Percentiles rank a stretch among this genome's conserved stretches.
Evolutionary conservation across 2,888 invertebrate species (phyloP).

Genomic region (Petrolisthes manimaculis): DNA sequence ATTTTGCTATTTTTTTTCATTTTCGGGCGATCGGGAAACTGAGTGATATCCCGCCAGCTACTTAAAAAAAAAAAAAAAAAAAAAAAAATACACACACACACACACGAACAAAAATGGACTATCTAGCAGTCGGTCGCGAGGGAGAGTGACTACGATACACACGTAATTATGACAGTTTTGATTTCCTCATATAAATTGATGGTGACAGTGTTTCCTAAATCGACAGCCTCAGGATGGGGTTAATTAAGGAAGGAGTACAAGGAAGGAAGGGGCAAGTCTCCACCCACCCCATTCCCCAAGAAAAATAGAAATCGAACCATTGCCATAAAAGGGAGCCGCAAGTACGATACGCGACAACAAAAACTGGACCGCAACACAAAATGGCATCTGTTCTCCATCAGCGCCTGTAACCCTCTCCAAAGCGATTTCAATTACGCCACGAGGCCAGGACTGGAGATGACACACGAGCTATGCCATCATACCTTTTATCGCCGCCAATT

Average conservation of each 20-base stretch:
- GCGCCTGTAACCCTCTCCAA: not conserved
- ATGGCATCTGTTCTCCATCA: slow-evolving; percentile 1
- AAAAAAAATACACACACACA: too few relatives aligned
- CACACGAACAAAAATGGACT: too few relatives aligned
- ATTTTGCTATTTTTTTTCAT: not conserved
- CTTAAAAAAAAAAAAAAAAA: too few relatives aligned
- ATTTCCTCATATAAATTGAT: not conserved
- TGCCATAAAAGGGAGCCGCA: slow-evolving; percentile 1
- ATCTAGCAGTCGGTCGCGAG: not conserved
- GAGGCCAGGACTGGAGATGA: not conserved
- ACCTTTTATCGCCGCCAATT: too few relatives aligned
- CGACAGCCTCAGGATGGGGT: not conserved
- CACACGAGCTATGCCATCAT: too few relatives aligned
- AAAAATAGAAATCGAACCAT: not conserved
- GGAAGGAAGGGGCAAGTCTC: too few relatives aligned
- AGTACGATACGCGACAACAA: not conserved
- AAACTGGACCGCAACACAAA: not conserved
- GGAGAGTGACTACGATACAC: not conserved
- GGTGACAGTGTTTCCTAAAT: slow-evolving; percentile 3
- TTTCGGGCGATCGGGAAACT: slow-evolving; percentile 4
- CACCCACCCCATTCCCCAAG: too few relatives aligned
- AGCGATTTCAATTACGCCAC: slow-evolving; percentile 10
- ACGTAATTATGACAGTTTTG: not conserved
- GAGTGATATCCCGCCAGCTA: too few relatives aligned
- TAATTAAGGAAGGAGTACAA: not conserved